These are phyloP conservation scores for Oryzias melastigma DNA, from an alignment of 2,113 vertebrate genomes.

Conservation along the genomic window DNA sequence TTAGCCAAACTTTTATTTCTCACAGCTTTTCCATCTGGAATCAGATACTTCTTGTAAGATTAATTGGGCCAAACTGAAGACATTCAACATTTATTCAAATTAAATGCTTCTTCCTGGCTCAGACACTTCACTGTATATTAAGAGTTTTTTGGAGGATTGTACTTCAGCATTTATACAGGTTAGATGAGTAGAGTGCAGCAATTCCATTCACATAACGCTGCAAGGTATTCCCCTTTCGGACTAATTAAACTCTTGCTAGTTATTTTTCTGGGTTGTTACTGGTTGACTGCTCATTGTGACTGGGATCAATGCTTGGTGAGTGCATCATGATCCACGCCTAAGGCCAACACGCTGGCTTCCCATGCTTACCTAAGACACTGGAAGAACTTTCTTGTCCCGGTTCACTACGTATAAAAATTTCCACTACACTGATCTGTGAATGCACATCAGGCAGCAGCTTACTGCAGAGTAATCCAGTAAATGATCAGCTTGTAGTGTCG, in stretches of 20 bases:
- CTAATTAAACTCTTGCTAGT: constrained; percentile 23
- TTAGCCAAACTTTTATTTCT: constrained; percentile 59
- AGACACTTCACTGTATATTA: constrained; percentile 21
- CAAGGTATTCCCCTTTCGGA: constrained; percentile 20
- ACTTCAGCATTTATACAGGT: constrained; percentile 4
- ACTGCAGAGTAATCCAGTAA: constrained; percentile 64
- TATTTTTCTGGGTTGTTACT: constrained; percentile 11
- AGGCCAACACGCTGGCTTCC: constrained; percentile 25
- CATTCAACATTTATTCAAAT: constrained; percentile 46
- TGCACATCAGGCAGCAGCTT: constrained; percentile 57
- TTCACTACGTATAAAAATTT: constrained; percentile 57
- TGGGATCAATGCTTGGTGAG: constrained; percentile 39
- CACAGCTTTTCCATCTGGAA: constrained; percentile 29
- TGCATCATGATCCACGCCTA: constrained; percentile 17
- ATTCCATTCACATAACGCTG: constrained; percentile 16
- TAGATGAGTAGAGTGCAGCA: constrained; percentile 13
- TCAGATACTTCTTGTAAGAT: constrained; percentile 33
- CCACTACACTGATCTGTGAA: constrained; percentile 58
- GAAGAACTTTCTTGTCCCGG: constrained; percentile 48
- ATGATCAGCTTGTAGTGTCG: constrained; percentile 59
- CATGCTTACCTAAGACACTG: constrained; percentile 52
- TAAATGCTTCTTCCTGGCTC: constrained; percentile 36
- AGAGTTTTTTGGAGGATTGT: constrained; percentile 13
- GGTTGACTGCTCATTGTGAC: constrained; percentile 31
- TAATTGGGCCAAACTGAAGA: constrained; percentile 41